These are phyloP conservation scores for Lathronympha strigana DNA, from an alignment of 2,888 invertebrate species.

Conservation along the genomic window DNA sequence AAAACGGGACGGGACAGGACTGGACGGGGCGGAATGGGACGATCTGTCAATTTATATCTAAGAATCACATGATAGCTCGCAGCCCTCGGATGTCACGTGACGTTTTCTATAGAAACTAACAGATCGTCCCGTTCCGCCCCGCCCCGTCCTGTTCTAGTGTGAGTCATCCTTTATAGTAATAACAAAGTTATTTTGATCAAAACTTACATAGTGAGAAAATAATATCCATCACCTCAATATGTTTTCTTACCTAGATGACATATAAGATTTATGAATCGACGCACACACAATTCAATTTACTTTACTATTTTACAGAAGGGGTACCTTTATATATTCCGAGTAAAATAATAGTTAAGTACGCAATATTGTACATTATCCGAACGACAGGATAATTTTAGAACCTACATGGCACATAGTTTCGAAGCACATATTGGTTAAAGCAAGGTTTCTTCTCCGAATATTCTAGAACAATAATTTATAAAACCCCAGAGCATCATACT, in stretches of 20 bases:
- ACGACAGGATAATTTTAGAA: constrained; percentile 11
- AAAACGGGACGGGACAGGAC: too few relatives aligned
- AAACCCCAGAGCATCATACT: too few relatives aligned
- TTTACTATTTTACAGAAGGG: constrained; percentile 36
- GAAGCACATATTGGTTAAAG: constrained; percentile 1
- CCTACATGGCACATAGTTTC: not conserved
- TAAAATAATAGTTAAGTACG: constrained; percentile 11
- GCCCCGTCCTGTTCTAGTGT: too few relatives aligned
- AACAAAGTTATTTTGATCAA: not conserved
- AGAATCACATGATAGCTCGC: too few relatives aligned
- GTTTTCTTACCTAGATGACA: constrained; percentile 21
- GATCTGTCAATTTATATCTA: too few relatives aligned
- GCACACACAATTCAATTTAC: constrained; percentile 41
- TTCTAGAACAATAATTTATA: not conserved
- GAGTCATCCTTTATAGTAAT: not conserved
- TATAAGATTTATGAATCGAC: constrained; percentile 38
- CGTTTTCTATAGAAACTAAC: too few relatives aligned
- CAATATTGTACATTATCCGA: constrained; percentile 16
- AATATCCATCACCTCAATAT: constrained; percentile 21
- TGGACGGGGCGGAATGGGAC: too few relatives aligned
- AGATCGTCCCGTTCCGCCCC: too few relatives aligned
- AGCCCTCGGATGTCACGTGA: too few relatives aligned
- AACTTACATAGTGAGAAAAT: constrained; percentile 2
- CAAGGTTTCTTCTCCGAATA: not conserved
- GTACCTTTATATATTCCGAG: constrained; percentile 25